phyloP scores from a whole-genome alignment of 92 coral and sea anemone genomes.

The Umimayanthus kanabou region DNA sequence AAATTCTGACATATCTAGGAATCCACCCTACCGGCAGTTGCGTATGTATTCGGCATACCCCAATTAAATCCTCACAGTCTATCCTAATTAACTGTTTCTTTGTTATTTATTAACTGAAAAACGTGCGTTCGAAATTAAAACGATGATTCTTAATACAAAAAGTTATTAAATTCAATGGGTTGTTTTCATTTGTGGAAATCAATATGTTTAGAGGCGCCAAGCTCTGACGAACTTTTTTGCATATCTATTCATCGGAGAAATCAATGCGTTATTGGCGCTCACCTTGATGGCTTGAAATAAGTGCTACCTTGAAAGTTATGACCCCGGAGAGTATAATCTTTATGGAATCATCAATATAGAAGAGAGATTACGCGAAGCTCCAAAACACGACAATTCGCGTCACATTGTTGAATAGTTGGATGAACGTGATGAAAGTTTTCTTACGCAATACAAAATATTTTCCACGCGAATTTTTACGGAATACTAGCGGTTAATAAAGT shows the following conservation, averaged over 20 bases:
- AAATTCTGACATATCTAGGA: constrained; percentile 18
- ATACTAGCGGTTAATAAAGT: background rate
- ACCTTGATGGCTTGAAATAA: background rate
- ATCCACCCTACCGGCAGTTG: constrained; percentile 35
- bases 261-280: constrained; percentile 4
- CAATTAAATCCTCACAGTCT: constrained; percentile 65
- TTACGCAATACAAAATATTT: constrained; percentile 1
- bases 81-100: constrained; percentile 81
- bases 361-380: constrained; percentile 19
- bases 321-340: background rate
- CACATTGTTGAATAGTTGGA: background rate
- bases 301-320: background rate
- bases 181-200: constrained; percentile 41
- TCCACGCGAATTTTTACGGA: constrained; percentile 5
- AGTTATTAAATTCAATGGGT: constrained; percentile 46
- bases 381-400: constrained; percentile 11
- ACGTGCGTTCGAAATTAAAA: constrained; percentile 61
- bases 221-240: constrained; percentile 38
- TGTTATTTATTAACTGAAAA: constrained; percentile 80
- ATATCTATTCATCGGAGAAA: constrained; percentile 32
- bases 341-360: constrained; percentile 19
- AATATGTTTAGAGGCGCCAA: constrained; percentile 35
- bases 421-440: constrained; percentile 9
- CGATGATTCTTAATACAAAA: constrained; percentile 45
- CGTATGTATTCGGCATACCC: constrained; percentile 2